Base-by-base conservation (phyloP, 2,888 invertebrate species). In the Catocala nupta region DNA sequence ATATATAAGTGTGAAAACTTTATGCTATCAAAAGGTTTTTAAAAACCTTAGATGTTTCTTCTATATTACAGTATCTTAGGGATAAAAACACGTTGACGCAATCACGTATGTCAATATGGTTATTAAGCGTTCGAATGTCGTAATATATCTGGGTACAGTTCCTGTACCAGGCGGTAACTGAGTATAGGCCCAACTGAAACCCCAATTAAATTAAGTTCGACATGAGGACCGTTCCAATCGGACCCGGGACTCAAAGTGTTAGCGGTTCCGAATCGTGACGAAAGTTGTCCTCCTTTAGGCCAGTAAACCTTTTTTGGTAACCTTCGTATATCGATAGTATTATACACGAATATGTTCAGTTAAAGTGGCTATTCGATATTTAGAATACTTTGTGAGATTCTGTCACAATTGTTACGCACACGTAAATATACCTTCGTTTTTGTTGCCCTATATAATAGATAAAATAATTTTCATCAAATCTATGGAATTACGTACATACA, bases 201-300 rank as follows among this genome's bases (percentile, higher is more conserved):
- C 48, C 48, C 52, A 59, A 59, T 53, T 59, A 59, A 47, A 53
- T 59, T 52, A 51, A 25, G 13, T 50, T 39, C 53, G 43, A 43
- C 53, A 53, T 53, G 25, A 50, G 48, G n/a, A n/a, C n/a, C n/a
- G 36, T 25, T 7, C 39, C 42, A 57, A 43, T 51, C 12, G 45
- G 13, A 45, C 25, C 6, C 25, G 49, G 49, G 25, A 49, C 11
- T 52, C 58, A 3, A 16, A 47, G n/a, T 39, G 36, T 52, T 58
- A 58, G 58, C 36, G 58, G 58, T 52, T 45, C n/a, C 13, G 11
- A 49, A 45, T 52, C n/a, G 16, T 36, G 12, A n/a, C 51, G 11
- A 52, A 25, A 59, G 9, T 49, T 34, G 33, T 13, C 4, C 6
- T 45, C 10, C 47, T 48, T 25, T 16, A 25, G 47, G 16, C 47